These are phyloP conservation scores for Sebastes cheni DNA, from an alignment of 2,797 vertebrate species.

Conservation along the genomic window DNA sequence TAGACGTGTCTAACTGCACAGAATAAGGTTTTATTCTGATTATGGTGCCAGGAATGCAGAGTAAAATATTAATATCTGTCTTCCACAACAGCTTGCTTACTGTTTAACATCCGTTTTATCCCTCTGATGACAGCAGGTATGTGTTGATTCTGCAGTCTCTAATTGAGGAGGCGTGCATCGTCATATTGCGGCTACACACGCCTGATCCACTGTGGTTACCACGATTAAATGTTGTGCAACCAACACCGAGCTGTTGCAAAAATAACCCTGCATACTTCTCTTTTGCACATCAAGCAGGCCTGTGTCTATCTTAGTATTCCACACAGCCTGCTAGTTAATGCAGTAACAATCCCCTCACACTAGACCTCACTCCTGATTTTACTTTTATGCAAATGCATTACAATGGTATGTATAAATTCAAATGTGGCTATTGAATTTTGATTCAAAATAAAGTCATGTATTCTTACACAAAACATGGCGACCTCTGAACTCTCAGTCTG, in stretches of 20 bases:
- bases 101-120: not conserved
- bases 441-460: not conserved
- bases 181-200: not conserved
- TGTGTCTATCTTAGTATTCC: not conserved
- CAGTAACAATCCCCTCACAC: not conserved
- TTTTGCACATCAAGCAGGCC: not conserved
- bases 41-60: not conserved
- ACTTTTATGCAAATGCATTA: not conserved
- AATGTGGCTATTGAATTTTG: not conserved
- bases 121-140: not conserved
- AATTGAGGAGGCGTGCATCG: not conserved
- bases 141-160: slow-evolving; percentile 4
- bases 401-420: not conserved
- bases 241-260: not conserved
- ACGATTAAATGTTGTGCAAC: slow-evolving; percentile 3
- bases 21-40: not conserved
- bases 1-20: not conserved
- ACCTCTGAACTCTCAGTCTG: not conserved
- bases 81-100: not conserved
- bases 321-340: not conserved
- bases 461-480: not conserved
- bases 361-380: too few species aligned
- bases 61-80: not conserved
- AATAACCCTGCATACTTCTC: not conserved
- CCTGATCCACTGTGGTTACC: not conserved